phyloP scores from a whole-genome alignment of 1,140 invertebrate species.

The Holotrichia oblita region DNA sequence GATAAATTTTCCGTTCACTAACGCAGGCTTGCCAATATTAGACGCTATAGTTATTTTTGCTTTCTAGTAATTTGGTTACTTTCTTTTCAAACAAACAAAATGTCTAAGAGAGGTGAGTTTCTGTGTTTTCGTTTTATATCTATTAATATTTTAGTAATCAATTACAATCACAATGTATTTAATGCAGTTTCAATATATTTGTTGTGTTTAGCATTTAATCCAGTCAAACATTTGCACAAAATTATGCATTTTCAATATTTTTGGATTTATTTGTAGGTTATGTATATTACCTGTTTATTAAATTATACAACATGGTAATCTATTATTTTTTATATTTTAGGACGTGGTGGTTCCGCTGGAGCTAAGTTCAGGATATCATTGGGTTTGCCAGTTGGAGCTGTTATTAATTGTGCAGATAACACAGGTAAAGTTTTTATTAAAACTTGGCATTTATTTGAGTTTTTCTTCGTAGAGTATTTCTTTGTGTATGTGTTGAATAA shows the following conservation, averaged over 20 bases:
- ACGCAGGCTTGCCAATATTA: not conserved
- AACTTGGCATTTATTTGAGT: no score
- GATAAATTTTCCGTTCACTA: not conserved
- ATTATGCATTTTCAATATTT: constrained; percentile 37
- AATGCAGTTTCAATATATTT: constrained; percentile 2
- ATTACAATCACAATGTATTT: not conserved
- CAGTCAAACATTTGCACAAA: not conserved
- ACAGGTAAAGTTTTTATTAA: constrained; percentile 84
- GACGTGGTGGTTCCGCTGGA: constrained; percentile 99
- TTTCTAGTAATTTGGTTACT: constrained; percentile 26
- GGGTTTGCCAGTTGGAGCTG: constrained; percentile 98
- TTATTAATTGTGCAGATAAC: constrained; percentile 99
- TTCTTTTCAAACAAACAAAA: constrained; percentile 62
- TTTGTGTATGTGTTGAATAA: no score
- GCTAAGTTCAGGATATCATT: constrained; percentile 99
- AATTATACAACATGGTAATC: constrained; percentile 45
- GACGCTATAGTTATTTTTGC: not conserved
- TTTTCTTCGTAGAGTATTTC: no score
- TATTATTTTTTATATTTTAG: constrained; percentile 71
- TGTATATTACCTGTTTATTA: constrained; percentile 57
- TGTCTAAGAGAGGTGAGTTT: constrained; percentile 68
- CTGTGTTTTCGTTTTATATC: constrained; percentile 48
- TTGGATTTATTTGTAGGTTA: no score
- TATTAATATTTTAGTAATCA: constrained; percentile 47
- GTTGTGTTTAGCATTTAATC: not conserved